Percentiles rank a stretch among this genome's conserved stretches.
Conservation (phyloP, 1,140 invertebrate genomes). For the Hyposmocoma kahamanoa region DNA sequence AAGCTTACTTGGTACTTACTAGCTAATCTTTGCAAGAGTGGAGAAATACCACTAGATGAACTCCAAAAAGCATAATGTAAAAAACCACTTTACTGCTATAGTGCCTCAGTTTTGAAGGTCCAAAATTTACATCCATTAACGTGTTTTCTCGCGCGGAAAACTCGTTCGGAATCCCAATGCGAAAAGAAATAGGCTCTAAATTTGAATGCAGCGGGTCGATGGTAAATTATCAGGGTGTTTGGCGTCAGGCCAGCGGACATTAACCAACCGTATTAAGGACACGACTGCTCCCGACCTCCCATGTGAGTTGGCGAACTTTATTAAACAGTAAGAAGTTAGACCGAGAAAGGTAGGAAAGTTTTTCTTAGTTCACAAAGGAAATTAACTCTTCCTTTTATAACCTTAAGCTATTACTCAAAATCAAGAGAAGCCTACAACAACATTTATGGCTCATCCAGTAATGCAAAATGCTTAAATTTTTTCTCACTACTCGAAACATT, state of each 20-base stretch:
- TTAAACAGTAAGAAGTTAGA: neutral
- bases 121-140: too few species aligned
- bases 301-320: neutral
- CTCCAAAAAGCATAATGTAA: too few species aligned
- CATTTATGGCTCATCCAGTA: neutral
- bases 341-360: neutral
- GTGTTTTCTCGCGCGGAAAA: conserved; percentile 13
- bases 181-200: conserved; percentile 41
- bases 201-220: conserved; percentile 46
- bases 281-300: too few species aligned
- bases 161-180: conserved; percentile 25
- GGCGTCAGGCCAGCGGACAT: conserved; percentile 22
- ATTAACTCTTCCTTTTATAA: neutral
- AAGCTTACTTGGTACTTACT: too few species aligned
- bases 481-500: too few species aligned
- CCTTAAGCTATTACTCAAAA: neutral
- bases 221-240: conserved; percentile 47
- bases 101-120: too few species aligned
- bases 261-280: neutral
- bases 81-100: too few species aligned
- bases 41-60: too few species aligned
- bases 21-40: too few species aligned
- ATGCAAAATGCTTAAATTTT: too few species aligned
- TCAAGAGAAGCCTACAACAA: neutral
- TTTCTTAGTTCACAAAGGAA: neutral